Percentiles rank a stretch among this genome's conserved stretches.
These are phyloP conservation scores for Sphenodon punctatus DNA, from an alignment of 2,797 vertebrate genomes.

Conservation along the genomic window DNA sequence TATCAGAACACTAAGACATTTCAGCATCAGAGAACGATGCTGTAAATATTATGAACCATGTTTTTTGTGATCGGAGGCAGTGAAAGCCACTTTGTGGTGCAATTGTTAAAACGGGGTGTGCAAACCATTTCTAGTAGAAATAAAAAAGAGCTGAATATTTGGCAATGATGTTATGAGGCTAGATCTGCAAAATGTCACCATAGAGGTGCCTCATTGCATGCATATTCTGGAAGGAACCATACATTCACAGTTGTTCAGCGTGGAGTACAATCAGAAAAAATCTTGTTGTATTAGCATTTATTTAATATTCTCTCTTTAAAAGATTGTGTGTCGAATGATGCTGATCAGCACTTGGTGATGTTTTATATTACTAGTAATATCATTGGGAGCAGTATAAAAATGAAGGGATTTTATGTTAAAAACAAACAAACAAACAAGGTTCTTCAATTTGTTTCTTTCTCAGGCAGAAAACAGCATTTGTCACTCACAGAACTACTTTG, in stretches of 20 bases:
- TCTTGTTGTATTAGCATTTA: neutral
- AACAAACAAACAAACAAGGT: too few species aligned
- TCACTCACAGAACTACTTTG: neutral
- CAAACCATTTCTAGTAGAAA: neutral
- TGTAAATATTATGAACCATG: neutral
- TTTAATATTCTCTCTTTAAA: constrained; percentile 5
- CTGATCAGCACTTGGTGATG: neutral
- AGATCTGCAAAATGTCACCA: neutral
- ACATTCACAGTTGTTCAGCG: neutral
- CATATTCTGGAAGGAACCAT: constrained; percentile 15
- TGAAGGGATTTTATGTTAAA: accelerated
- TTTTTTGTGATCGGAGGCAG: neutral
- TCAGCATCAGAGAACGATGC: neutral
- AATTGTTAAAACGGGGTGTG: neutral
- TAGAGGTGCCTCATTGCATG: neutral
- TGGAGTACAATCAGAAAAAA: neutral
- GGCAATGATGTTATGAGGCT: neutral
- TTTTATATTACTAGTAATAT: neutral
- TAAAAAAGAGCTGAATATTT: neutral
- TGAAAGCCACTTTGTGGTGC: accelerated
- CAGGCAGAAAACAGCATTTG: constrained; percentile 36
- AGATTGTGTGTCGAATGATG: accelerated
- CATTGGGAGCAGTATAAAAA: too few species aligned
- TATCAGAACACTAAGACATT: constrained; percentile 21
- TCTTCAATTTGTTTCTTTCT: neutral